phyloP scores from a whole-genome alignment of 2,113 vertebrate genomes.

The Stigmatopora nigra region DNA sequence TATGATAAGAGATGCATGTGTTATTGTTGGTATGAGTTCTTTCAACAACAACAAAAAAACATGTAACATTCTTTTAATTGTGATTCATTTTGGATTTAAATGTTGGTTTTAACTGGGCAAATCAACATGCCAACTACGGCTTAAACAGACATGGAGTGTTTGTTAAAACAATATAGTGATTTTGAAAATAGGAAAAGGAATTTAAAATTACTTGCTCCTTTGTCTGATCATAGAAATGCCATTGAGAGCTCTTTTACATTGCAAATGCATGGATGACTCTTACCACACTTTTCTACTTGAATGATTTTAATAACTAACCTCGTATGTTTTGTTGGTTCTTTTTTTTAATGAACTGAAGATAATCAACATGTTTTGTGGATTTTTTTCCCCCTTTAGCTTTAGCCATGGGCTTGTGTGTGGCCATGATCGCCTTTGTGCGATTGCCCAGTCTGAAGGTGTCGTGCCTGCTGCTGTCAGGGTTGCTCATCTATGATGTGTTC shows the following conservation, averaged over 20 bases:
- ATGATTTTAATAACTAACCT: conserved; percentile 12
- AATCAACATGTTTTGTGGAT: neutral
- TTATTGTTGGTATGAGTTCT: no score
- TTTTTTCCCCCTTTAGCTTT: conserved; percentile 71
- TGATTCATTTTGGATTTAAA: no score
- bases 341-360: no score
- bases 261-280: neutral
- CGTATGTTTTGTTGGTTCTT: conserved; percentile 9
- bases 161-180: no score
- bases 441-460: conserved; percentile 99
- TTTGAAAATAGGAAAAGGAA: no score
- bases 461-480: conserved; percentile 94
- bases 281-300: neutral
- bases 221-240: neutral
- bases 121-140: no score
- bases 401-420: conserved; percentile 97
- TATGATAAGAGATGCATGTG: no score
- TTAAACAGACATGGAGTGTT: no score
- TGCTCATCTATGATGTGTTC: conserved; percentile 98
- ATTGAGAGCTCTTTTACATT: neutral
- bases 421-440: conserved; percentile 98
- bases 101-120: no score
- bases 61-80: no score
- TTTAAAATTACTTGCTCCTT: no score
- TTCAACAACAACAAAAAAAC: no score